Conservation (phyloP, 37 sponge, comb jelly and placozoan species). For the Bolinopsis microptera region DNA sequence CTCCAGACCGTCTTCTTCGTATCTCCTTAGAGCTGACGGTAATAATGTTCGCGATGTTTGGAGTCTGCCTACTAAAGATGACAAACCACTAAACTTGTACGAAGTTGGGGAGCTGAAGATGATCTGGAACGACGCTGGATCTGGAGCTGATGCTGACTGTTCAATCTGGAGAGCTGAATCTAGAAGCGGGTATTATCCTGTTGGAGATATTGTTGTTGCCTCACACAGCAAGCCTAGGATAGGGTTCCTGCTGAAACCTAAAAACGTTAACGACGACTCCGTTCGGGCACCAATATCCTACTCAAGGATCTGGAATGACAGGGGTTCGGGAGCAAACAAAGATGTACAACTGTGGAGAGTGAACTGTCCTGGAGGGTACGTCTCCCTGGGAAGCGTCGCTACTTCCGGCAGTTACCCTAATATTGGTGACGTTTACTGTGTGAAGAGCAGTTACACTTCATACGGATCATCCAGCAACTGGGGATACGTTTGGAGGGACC, state of each 20-base stretch:
- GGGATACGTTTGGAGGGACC: background rate
- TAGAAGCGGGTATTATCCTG: background rate
- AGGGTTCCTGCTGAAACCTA: background rate
- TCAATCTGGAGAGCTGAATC: constrained; percentile 20
- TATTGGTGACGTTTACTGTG: background rate
- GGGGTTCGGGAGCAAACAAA: background rate
- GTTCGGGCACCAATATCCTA: background rate
- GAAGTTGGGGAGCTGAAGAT: background rate
- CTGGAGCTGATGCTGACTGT: background rate
- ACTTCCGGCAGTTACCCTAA: background rate
- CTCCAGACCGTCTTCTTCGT: background rate
- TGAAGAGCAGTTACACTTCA: background rate
- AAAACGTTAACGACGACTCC: background rate
- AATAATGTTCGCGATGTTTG: background rate
- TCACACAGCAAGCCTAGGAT: background rate
- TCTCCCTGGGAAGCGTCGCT: background rate
- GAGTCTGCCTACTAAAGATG: background rate
- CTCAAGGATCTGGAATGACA: background rate
- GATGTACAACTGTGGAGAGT: background rate
- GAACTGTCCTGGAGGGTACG: background rate
- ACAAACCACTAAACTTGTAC: background rate
- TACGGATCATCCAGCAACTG: background rate
- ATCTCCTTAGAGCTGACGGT: background rate
- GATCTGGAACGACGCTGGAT: constrained; percentile 9
- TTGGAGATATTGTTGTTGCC: background rate